These are phyloP conservation scores for Myrmecobius fasciatus DNA, from an alignment of 2,113 vertebrate species.

Conservation along the genomic window DNA sequence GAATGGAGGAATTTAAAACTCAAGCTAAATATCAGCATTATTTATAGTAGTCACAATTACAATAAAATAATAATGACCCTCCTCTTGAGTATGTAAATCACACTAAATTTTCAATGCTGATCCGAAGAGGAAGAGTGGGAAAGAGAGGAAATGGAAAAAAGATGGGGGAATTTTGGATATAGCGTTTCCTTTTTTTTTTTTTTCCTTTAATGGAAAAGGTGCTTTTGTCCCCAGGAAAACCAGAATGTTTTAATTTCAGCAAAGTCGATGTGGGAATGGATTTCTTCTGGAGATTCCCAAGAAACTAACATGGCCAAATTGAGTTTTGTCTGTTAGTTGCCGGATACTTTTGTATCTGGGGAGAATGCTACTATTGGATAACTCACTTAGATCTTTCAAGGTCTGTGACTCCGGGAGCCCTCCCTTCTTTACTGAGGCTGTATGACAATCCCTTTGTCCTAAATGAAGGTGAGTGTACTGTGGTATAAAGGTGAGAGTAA, in stretches of 20 bases:
- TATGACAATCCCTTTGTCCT: conserved; percentile 16
- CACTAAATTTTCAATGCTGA: conserved; percentile 76
- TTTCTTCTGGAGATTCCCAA: conserved; percentile 26
- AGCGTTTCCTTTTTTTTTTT: not conserved
- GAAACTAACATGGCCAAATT: conserved; percentile 54
- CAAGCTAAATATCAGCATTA: conserved; percentile 82
- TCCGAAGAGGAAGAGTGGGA: conserved; percentile 57
- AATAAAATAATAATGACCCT: conserved; percentile 80
- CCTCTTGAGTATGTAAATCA: conserved; percentile 81
- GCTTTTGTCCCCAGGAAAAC: conserved; percentile 62
- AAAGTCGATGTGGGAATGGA: conserved; percentile 47
- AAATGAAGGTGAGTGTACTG: conserved; percentile 29
- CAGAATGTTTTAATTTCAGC: not conserved
- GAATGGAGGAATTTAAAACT: conserved; percentile 83
- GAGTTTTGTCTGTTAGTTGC: conserved; percentile 56
- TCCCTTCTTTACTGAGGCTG: conserved; percentile 4
- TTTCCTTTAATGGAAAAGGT: conserved; percentile 67
- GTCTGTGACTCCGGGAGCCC: not conserved
- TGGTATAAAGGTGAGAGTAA: not conserved
- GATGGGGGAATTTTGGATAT: conserved; percentile 6
- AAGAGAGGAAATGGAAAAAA: conserved; percentile 24
- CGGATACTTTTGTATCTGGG: not conserved
- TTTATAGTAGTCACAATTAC: conserved; percentile 76
- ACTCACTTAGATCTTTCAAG: not conserved
- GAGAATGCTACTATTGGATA: not conserved